A percentile compares a stretch with the other conserved stretches of the same genome.
Conservation (phyloP, 2,797 vertebrate genomes). For the Thalassophryne amazonica region DNA sequence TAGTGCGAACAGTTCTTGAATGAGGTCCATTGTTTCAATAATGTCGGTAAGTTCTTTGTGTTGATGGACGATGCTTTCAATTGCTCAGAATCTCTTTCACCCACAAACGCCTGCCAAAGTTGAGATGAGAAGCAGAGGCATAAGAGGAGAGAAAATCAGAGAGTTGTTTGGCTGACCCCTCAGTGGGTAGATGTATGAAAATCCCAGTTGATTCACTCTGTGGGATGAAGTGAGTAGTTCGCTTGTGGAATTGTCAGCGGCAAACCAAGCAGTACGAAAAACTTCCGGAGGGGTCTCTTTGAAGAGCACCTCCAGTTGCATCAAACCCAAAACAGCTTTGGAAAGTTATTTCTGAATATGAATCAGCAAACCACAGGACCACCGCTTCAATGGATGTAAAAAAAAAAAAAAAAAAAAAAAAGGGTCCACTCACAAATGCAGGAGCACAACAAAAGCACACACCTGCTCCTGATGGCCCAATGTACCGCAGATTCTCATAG, state of each 20-base stretch:
- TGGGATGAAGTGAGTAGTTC: conserved; percentile 25
- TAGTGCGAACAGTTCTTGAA: too few species aligned
- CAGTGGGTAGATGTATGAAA: conserved; percentile 20
- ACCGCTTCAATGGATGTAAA: conserved; percentile 40
- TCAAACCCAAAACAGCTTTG: conserved; percentile 36
- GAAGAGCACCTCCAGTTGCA: conserved; percentile 55
- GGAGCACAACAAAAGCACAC: conserved; percentile 37
- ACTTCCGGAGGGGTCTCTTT: conserved; percentile 45
- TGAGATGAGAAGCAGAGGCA: background rate
- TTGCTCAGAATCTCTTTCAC: conserved; percentile 41
- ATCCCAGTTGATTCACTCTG: conserved; percentile 35
- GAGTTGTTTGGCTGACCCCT: conserved; percentile 26
- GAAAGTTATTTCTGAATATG: conserved; percentile 52
- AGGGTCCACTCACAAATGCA: conserved; percentile 22
- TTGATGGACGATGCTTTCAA: conserved; percentile 67
- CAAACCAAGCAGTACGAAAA: conserved; percentile 28
- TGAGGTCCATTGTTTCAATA: conserved; percentile 55
- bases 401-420: conserved; percentile 8
- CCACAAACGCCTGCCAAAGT: conserved; percentile 40
- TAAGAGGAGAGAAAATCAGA: conserved; percentile 15
- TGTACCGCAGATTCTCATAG: conserved; percentile 39
- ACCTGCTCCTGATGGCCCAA: conserved; percentile 20
- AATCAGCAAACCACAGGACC: conserved; percentile 47
- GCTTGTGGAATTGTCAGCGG: conserved; percentile 44
- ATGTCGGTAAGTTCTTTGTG: conserved; percentile 40